A percentile compares a stretch with the other conserved stretches of the same genome.
Conservation (phyloP, 2,113 vertebrate genomes). For the Anhinga rufa region DNA sequence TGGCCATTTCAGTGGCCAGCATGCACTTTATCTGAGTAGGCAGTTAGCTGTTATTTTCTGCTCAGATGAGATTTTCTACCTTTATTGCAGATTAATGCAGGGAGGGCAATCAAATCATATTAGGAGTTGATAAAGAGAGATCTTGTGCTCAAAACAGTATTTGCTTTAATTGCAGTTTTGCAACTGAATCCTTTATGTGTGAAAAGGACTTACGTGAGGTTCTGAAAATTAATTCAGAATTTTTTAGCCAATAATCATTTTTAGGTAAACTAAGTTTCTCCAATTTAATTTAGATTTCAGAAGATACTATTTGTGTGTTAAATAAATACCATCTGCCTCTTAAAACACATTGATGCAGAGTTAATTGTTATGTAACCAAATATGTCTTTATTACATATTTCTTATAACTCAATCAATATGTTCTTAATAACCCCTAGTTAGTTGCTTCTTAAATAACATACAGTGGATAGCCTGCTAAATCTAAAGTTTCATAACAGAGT, state of each 20-base stretch:
- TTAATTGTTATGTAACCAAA: slow-evolving; percentile 78
- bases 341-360: slow-evolving; percentile 63
- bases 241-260: slow-evolving; percentile 45
- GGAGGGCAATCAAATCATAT: not conserved
- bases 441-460: slow-evolving; percentile 62
- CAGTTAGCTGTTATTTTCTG: not conserved
- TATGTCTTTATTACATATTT: slow-evolving; percentile 70
- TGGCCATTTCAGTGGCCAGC: not conserved
- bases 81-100: not conserved
- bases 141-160: not conserved
- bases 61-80: not conserved
- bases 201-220: not conserved
- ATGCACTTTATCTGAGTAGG: not conserved
- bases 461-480: slow-evolving; percentile 66
- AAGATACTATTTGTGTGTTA: slow-evolving; percentile 69
- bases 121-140: not conserved
- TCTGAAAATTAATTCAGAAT: slow-evolving; percentile 34
- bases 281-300: slow-evolving; percentile 77
- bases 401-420: slow-evolving; percentile 73
- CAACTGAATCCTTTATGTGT: not conserved
- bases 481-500: slow-evolving; percentile 72
- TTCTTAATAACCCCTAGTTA: slow-evolving; percentile 74
- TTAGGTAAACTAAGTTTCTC: slow-evolving; percentile 66
- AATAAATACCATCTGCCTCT: slow-evolving; percentile 79
- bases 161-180: slow-evolving; percentile 11